Conservation (phyloP, 2,113 vertebrate species). For the Axis porcinus region DNA sequence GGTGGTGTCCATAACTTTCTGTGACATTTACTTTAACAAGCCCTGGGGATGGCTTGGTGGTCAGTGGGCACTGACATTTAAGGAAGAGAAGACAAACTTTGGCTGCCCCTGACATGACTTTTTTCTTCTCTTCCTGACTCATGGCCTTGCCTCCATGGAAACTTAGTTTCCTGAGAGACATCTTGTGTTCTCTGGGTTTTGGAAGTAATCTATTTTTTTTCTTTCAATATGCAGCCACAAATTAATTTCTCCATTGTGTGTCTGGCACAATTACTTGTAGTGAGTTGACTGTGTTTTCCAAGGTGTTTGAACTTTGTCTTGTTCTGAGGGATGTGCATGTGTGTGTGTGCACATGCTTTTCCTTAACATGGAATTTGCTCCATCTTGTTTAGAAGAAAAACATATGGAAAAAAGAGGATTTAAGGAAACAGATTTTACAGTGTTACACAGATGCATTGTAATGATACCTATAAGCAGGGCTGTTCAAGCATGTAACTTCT, state of each 20-base stretch:
- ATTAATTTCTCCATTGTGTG: slow-evolving; percentile 21
- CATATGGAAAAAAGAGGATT: neutral
- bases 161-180: neutral
- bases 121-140: neutral
- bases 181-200: neutral
- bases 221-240: neutral
- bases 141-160: slow-evolving; percentile 43
- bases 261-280: neutral
- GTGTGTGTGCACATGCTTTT: neutral
- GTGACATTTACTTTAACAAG: slow-evolving; percentile 79
- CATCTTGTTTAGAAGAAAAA: slow-evolving; percentile 29
- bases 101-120: slow-evolving; percentile 30
- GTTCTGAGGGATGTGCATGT: neutral
- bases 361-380: neutral
- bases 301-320: neutral
- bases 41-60: slow-evolving; percentile 76
- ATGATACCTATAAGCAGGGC: neutral
- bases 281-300: neutral
- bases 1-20: slow-evolving; percentile 65
- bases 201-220: slow-evolving; percentile 20
- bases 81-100: slow-evolving; percentile 73
- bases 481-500: neutral
- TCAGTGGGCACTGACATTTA: slow-evolving; percentile 70
- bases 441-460: neutral
- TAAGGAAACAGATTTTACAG: neutral